Evolutionary conservation across 2,797 vertebrate species (phyloP), one percentile per base, ranked within the genome.

Genomic region (Crenuchus spilurus): DNA sequence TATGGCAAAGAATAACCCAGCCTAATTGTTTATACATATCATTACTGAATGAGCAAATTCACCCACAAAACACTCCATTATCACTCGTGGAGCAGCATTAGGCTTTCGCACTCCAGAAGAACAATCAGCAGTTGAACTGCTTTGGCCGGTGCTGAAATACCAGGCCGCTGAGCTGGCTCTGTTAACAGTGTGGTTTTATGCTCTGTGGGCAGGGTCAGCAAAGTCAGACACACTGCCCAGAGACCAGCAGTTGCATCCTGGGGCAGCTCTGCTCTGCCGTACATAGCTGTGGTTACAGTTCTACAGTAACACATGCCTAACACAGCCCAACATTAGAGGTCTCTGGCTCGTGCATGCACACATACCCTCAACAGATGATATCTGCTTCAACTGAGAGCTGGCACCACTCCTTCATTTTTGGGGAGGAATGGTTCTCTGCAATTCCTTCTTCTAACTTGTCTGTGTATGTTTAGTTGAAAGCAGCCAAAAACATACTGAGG

Each of bases 261-360:
- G 69, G 72, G 68, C 55, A 51, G n/a, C 46, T 60, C 44, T 60
- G 68, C 54, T 33, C 44, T 60, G 68, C 54, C 26, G 24, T 20
- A 72, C 76, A 78, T 49, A 63, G 39, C 54, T 76, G 65, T 70
- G 70, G 74, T 61, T 66, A 52, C 28, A 68, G 64, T 62, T 31
- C 68, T 46, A 68, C 67, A 70, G 60, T 30, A 65, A 68, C 61
- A 72, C 57, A 52, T 63, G 51, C n/a, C n/a, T n/a, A 41, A 54
- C 66, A 77, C 44, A 78, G 37, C 68, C 54, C 28, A 48, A 37
- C 30, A 65, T 49, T 67, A 68, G 55, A 72, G 46, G 30, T 54
- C 68, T 42, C 31, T 7, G 9, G 41, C 22, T 48, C 70, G 33
- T 13, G 2, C 28, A 65, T 20, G n/a, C 22, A 49, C 28, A 75